phyloP scores from a whole-genome alignment of 1,140 invertebrate genomes.

The Macrobrachium rosenbergii region DNA sequence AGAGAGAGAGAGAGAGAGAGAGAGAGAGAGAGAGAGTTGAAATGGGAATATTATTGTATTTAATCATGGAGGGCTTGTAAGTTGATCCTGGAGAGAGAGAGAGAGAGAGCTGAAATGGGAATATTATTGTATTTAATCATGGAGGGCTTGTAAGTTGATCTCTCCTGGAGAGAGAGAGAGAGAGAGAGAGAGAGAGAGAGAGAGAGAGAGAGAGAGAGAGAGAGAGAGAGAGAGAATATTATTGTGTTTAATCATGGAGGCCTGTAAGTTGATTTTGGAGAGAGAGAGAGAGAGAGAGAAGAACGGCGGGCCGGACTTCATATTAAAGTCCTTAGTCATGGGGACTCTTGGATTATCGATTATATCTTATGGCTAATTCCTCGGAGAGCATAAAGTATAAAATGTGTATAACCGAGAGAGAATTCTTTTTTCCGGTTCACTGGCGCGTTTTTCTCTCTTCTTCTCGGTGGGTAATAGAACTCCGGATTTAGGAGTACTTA shows the following conservation, averaged over 20 bases:
- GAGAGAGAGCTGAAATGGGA: not conserved
- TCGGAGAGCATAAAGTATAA: no score
- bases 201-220: not conserved
- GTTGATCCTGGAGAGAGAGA: not conserved
- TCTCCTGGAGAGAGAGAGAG: not conserved
- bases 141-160: not conserved
- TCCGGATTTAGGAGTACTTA: no score
- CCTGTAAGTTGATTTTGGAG: not conserved
- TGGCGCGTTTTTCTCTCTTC: no score
- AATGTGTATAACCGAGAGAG: no score
- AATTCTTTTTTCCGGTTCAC: no score
- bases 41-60: not conserved
- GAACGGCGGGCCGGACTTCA: no score
- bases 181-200: not conserved
- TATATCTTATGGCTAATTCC: no score
- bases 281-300: slow-evolving; percentile 9
- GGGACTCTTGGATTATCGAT: no score
- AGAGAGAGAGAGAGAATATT: not conserved
- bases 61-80: not conserved
- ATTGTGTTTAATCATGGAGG: not conserved
- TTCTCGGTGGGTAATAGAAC: no score
- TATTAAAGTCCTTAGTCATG: no score
- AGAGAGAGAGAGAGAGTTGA: not conserved
- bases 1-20: slow-evolving; percentile 10
- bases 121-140: not conserved